Evolutionary conservation across 2,797 vertebrate species (phyloP).

Genomic region (Mus minutoides): DNA sequence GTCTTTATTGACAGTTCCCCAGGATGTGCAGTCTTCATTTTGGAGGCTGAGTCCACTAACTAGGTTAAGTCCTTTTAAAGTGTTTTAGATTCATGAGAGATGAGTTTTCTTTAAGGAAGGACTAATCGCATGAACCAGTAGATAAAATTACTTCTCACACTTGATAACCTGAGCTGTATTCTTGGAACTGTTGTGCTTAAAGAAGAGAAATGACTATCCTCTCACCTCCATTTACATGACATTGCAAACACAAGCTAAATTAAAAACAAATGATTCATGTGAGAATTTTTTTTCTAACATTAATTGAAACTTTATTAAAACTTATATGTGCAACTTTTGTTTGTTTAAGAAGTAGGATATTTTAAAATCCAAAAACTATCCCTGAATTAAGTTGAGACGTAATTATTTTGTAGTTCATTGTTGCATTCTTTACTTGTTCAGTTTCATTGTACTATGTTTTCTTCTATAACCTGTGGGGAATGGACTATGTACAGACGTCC

Average conservation of each 20-base stretch:
- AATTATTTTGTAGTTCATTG: slow-evolving; percentile 6
- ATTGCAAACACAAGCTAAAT: not conserved
- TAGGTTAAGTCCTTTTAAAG: slow-evolving; percentile 11
- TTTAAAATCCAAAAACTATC: not conserved
- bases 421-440: not conserved
- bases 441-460: not conserved
- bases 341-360: not conserved
- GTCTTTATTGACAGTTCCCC: not conserved
- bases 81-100: slow-evolving; percentile 35
- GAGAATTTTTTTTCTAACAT: not conserved
- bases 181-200: not conserved
- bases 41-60: not conserved
- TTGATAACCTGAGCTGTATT: not conserved
- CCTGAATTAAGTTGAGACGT: not conserved
- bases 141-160: not conserved
- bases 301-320: not conserved
- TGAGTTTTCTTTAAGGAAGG: not conserved
- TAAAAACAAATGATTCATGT: not conserved
- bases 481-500: too few relatives aligned
- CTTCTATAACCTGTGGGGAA: not conserved
- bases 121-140: not conserved
- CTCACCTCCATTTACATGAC: not conserved
- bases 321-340: not conserved
- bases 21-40: not conserved
- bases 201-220: not conserved